Evolutionary conservation across 2,113 vertebrate species (phyloP).

Genomic region (Lampris megalopsis): DNA sequence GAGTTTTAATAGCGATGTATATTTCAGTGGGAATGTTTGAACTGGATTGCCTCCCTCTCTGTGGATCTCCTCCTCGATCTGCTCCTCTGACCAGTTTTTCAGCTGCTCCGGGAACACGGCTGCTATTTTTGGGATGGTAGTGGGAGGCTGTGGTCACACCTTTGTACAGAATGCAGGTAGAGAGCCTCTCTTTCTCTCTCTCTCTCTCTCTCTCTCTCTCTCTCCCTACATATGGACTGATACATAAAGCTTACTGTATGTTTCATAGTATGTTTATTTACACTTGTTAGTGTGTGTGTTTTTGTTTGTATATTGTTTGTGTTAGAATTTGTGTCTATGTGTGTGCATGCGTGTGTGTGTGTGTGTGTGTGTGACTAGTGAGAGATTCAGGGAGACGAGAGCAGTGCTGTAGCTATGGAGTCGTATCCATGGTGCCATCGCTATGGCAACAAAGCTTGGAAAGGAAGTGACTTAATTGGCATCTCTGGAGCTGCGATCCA

Average conservation of each 20-base stretch:
- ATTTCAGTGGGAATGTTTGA: slow-evolving; percentile 67
- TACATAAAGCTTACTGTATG: too few relatives aligned
- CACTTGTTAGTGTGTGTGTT: background rate
- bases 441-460: slow-evolving; percentile 83
- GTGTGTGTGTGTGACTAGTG: slow-evolving; percentile 19
- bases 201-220: background rate
- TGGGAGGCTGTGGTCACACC: slow-evolving; percentile 81
- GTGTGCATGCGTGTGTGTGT: background rate
- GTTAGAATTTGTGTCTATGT: background rate
- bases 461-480: slow-evolving; percentile 82
- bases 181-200: slow-evolving; percentile 37
- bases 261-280: background rate
- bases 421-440: slow-evolving; percentile 81
- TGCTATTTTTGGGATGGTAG: slow-evolving; percentile 77
- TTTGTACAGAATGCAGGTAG: slow-evolving; percentile 75
- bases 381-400: slow-evolving; percentile 57
- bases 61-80: slow-evolving; percentile 63
- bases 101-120: slow-evolving; percentile 55
- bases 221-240: too few relatives aligned
- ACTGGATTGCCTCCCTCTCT: slow-evolving; percentile 64
- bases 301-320: background rate
- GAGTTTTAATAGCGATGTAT: slow-evolving; percentile 62
- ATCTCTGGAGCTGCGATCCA: slow-evolving; percentile 75
- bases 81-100: slow-evolving; percentile 70
- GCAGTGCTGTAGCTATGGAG: slow-evolving; percentile 78